Base-by-base conservation (phyloP, 2,888 invertebrate species). In the Cheilosia soror region DNA sequence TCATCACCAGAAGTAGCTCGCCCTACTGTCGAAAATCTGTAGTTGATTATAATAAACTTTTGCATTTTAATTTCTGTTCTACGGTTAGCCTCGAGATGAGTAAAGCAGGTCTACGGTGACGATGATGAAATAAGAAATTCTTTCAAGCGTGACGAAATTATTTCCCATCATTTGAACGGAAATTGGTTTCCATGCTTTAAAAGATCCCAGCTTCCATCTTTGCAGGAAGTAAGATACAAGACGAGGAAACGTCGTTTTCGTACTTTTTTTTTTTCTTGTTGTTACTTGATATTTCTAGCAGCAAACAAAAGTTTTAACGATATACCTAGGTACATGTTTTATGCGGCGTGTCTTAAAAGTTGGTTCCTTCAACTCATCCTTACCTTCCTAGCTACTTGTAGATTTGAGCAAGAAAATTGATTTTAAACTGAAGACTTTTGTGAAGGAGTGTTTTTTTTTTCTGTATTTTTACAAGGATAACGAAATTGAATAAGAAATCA, bases 91-190 rank as follows among this genome's bases (percentile, higher is more conserved):
- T 58, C 37, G 47, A 49, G 65, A 57, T 31, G 33, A 29, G 40
- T 75, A 40, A 57, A 31, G 6, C 5, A 65, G 15, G 65, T 62
- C 44, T 60, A 33, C 25, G 33, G 15, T 60, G 49, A 51, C 15
- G 58, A 62, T 37, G 69, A 69, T 53, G 53, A 62, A 77, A 77
- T 69, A 62, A 77, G 68, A 55, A 77, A 77, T 62, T 63, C 57
- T 78, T 29, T 71, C 63, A 78, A 57, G 63, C 69, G 63, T 63
- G 62, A 62, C 27, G 47, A 78, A 78, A 78, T 69, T 57, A 78
- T 78, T 78, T 71, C 55, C 58, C 63, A 78, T 71, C 71, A 63
- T 57, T 71, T 78, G 55, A 71, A 71, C 78, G 78, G 78, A 71
- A 78, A 78, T 78, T 69, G 63, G 71, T 78, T 78, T 78, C 40